These are phyloP conservation scores for Virgularia gustaviana DNA, from an alignment of 92 coral and sea anemone species.

Conservation along the genomic window DNA sequence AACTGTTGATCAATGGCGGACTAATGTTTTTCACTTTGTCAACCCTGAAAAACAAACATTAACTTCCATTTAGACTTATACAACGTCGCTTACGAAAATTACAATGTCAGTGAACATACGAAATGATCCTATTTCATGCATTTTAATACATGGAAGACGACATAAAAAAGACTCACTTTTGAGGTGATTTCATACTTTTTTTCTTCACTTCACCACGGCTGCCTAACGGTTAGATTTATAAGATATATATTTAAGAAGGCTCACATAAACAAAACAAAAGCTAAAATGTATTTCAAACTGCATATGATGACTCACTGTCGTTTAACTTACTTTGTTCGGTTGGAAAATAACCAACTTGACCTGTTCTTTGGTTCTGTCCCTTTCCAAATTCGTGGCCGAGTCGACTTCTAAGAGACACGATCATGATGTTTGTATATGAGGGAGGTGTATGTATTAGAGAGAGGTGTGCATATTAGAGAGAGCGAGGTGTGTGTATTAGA, in stretches of 20 bases:
- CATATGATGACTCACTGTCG: too few relatives aligned
- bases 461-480: too few relatives aligned
- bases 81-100: too few relatives aligned
- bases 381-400: conserved; percentile 73
- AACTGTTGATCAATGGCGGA: conserved; percentile 24
- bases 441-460: too few relatives aligned
- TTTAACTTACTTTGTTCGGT: conserved; percentile 42
- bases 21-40: conserved; percentile 28
- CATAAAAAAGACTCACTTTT: neutral
- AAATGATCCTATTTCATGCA: neutral
- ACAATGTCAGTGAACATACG: neutral
- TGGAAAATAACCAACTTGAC: conserved; percentile 86
- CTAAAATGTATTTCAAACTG: too few relatives aligned
- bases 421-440: too few relatives aligned
- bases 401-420: conserved; percentile 39
- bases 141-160: neutral
- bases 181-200: conserved; percentile 1
- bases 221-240: neutral
- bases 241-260: too few relatives aligned
- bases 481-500: too few relatives aligned
- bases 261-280: too few relatives aligned
- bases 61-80: too few relatives aligned
- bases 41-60: conserved; percentile 6
- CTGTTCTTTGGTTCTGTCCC: conserved; percentile 87
- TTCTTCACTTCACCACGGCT: conserved; percentile 4